Conservation (phyloP, 2,113 vertebrate genomes). For the Ranitomeya imitator region DNA sequence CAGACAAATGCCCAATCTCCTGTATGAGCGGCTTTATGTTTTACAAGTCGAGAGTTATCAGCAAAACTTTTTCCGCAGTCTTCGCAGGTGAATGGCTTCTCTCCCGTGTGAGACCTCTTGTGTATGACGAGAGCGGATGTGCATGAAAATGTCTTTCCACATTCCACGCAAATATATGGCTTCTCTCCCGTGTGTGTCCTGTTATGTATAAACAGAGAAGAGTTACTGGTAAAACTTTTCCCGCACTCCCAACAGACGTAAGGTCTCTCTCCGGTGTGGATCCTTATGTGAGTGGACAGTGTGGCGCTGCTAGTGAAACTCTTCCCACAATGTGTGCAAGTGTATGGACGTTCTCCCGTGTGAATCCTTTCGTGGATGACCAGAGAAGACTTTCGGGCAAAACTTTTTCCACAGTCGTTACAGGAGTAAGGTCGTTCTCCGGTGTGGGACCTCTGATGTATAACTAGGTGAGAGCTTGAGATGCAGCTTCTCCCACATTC, state of each 20-base stretch:
- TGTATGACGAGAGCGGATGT: constrained; percentile 46
- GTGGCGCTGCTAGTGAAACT: constrained; percentile 49
- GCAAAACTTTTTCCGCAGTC: constrained; percentile 50
- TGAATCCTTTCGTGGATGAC: constrained; percentile 50
- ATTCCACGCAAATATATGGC: constrained; percentile 46
- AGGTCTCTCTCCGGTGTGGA: constrained; percentile 48
- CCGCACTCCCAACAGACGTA: constrained; percentile 51
- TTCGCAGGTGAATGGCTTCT: constrained; percentile 41
- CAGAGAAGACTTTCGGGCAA: constrained; percentile 43
- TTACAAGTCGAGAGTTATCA: constrained; percentile 47
- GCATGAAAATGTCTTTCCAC: constrained; percentile 45
- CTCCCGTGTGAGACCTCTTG: constrained; percentile 49
- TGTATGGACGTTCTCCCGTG: constrained; percentile 49
- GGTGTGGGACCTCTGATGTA: constrained; percentile 50
- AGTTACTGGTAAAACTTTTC: constrained; percentile 52
- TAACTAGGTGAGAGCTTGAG: constrained; percentile 40
- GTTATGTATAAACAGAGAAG: constrained; percentile 51
- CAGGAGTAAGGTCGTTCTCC: constrained; percentile 49
- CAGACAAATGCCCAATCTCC: constrained; percentile 46
- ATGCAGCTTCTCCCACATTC: constrained; percentile 52
- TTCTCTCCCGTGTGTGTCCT: constrained; percentile 45
- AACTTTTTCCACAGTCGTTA: constrained; percentile 49
- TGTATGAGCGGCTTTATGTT: constrained; percentile 45
- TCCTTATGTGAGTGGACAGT: constrained; percentile 40
- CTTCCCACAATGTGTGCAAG: constrained; percentile 44